phyloP scores from a whole-genome alignment of 2,797 vertebrate genomes.

The Taenioides sp. region DNA sequence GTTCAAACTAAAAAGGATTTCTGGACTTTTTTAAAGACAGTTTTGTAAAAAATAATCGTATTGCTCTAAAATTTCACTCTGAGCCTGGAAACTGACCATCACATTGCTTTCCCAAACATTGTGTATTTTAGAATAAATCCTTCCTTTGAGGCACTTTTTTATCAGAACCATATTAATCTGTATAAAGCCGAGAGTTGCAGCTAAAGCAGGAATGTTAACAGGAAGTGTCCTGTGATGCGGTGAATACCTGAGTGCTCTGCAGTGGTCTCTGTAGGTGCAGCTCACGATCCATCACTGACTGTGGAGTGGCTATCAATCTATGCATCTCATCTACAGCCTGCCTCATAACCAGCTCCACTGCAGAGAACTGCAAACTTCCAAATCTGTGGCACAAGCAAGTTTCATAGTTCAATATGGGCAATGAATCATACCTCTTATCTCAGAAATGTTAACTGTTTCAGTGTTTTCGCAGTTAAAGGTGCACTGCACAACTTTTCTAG shows the following conservation, averaged over 20 bases:
- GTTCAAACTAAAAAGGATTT: not conserved
- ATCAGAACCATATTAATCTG: constrained; percentile 5
- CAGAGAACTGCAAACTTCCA: constrained; percentile 25
- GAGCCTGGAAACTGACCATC: not conserved
- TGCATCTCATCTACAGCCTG: constrained; percentile 42
- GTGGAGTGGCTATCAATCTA: constrained; percentile 43
- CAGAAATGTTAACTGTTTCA: not conserved
- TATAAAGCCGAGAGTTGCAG: not conserved
- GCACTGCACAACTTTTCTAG: too few relatives aligned
- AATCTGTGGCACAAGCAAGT: constrained; percentile 30
- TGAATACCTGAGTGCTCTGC: constrained; percentile 3
- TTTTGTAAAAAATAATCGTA: not conserved
- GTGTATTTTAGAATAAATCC: not conserved
- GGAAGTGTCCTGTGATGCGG: constrained; percentile 20
- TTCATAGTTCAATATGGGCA: constrained; percentile 3
- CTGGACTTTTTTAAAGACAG: not conserved
- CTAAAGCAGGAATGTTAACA: constrained; percentile 7
- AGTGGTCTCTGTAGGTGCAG: constrained; percentile 10
- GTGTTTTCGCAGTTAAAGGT: not conserved
- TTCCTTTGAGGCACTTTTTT: constrained; percentile 19
- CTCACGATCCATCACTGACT: constrained; percentile 36
- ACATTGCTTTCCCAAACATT: not conserved
- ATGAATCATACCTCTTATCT: constrained; percentile 2
- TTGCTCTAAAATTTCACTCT: not conserved
- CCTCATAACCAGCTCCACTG: constrained; percentile 17